Percentiles rank a stretch among this genome's conserved stretches.
Evolutionary conservation across 1,140 invertebrate species (phyloP).

Genomic region (Drosophila erecta): DNA sequence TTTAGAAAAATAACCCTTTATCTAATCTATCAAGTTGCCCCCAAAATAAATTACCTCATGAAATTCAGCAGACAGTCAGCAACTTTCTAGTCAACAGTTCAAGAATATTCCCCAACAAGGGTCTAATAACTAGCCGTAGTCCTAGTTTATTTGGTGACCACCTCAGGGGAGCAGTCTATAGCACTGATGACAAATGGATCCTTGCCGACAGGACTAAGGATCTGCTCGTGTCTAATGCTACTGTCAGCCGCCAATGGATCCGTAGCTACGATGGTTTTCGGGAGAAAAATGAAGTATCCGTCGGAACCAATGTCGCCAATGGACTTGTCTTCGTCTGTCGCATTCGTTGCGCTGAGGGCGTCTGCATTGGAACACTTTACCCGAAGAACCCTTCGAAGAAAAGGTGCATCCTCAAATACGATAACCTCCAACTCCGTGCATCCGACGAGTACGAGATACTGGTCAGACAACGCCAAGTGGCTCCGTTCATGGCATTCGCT

Average conservation of each 20-base stretch:
- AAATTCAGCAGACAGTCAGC: neutral
- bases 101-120: constrained; percentile 33
- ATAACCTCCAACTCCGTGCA: constrained; percentile 9
- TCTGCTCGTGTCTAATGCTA: constrained; percentile 24
- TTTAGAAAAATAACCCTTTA: neutral
- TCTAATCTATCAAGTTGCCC: constrained; percentile 14
- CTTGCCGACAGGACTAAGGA: constrained; percentile 7
- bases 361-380: constrained; percentile 19
- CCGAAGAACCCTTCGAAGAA: neutral
- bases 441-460: constrained; percentile 41
- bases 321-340: constrained; percentile 39
- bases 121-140: constrained; percentile 10
- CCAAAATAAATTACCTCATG: constrained; percentile 12
- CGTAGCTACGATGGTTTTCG: constrained; percentile 32
- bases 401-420: constrained; percentile 27
- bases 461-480: constrained; percentile 6
- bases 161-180: constrained; percentile 26
- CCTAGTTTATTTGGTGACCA: constrained; percentile 37
- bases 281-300: constrained; percentile 34
- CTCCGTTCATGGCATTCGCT: neutral
- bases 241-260: constrained; percentile 22
- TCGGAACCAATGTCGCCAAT: constrained; percentile 14
- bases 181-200: constrained; percentile 37
- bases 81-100: constrained; percentile 5
- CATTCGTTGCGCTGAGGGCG: neutral